A percentile compares a stretch with the other conserved stretches of the same genome.
Conservation (phyloP, 2,797 vertebrate genomes). For the Cephalopachus bancanus region DNA sequence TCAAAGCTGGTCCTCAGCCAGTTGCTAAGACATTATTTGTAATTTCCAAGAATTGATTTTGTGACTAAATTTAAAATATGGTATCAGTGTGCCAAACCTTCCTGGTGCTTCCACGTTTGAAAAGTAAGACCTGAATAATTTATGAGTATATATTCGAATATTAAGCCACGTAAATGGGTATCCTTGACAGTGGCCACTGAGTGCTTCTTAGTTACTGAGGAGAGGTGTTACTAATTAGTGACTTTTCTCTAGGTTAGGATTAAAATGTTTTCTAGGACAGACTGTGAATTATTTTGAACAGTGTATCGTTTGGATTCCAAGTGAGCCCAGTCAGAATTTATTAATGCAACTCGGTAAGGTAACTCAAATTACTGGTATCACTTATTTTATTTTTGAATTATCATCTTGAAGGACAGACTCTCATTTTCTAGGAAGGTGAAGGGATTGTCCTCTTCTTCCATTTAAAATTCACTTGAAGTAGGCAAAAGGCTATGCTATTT, state of each 20-base stretch:
- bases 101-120: conserved; percentile 47
- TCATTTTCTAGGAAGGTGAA: conserved; percentile 47
- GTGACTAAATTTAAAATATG: conserved; percentile 65
- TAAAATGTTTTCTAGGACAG: conserved; percentile 47
- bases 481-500: background rate
- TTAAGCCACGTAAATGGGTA: conserved; percentile 45
- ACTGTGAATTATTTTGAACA: conserved; percentile 59
- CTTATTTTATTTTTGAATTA: conserved; percentile 58
- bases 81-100: conserved; percentile 48
- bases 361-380: background rate
- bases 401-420: conserved; percentile 43
- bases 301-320: conserved; percentile 34
- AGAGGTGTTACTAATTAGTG: conserved; percentile 26
- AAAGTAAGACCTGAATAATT: conserved; percentile 69
- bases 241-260: conserved; percentile 43
- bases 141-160: conserved; percentile 58
- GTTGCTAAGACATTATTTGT: conserved; percentile 27
- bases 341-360: conserved; percentile 56
- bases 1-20: conserved; percentile 55
- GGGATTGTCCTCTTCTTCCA: background rate
- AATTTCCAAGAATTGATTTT: conserved; percentile 52
- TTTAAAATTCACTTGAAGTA: conserved; percentile 39
- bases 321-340: conserved; percentile 46
- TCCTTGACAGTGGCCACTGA: conserved; percentile 29
- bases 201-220: conserved; percentile 11